phyloP scores from a whole-genome alignment of 2,797 vertebrate genomes.

The Mionectes olivaceus region DNA sequence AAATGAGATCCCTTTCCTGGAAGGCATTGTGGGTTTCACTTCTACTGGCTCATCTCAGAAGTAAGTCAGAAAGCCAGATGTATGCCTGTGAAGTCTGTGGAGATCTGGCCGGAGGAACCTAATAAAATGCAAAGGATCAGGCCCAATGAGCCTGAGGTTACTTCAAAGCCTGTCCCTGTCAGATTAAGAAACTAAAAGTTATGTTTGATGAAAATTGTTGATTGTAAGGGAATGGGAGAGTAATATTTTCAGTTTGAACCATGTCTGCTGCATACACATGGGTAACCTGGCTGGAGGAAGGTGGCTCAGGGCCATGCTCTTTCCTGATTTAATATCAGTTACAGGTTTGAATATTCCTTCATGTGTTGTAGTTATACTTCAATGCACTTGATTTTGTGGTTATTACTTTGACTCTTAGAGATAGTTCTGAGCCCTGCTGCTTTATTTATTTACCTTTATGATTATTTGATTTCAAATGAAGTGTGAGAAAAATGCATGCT shows the following conservation, averaged over 20 bases:
- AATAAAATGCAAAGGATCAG: not conserved
- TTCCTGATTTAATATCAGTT: not conserved
- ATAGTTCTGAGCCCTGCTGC: not conserved
- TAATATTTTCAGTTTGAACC: not conserved
- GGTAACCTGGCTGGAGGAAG: not conserved
- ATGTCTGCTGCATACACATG: not conserved
- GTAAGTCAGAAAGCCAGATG: not conserved
- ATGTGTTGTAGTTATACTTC: not conserved
- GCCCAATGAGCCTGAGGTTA: not conserved
- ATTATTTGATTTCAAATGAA: not conserved
- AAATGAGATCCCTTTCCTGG: not conserved
- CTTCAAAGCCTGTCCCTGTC: not conserved
- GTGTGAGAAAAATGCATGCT: not conserved
- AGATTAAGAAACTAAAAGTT: not conserved
- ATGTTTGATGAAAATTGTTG: not conserved
- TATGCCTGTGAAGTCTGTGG: not conserved
- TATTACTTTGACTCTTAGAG: not conserved
- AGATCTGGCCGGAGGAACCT: not conserved
- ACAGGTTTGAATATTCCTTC: not conserved
- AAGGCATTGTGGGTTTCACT: not conserved
- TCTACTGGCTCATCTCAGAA: not conserved
- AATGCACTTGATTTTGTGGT: not conserved
- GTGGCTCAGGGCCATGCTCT: not conserved
- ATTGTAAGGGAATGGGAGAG: not conserved
- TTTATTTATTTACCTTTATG: conserved; percentile 12